Base-by-base conservation (phyloP, 2,113 vertebrate species). In the Lethenteron camtschaticum region DNA sequence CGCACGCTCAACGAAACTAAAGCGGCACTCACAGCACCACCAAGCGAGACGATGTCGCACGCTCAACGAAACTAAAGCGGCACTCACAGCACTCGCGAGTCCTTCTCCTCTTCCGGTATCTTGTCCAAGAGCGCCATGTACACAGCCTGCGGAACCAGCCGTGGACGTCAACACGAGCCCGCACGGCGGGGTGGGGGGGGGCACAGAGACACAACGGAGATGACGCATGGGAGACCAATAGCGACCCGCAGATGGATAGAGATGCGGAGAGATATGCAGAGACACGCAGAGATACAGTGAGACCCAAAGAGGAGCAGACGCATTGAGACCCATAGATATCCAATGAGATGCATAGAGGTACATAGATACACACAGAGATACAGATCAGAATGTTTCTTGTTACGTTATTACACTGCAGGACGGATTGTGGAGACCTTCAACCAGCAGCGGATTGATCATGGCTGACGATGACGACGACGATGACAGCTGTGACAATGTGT, bases 41-140 rank as follows among this genome's bases (percentile, higher is more conserved):
- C 20, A 20, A 20, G 20, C 20, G 20, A 41, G 24, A 3, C 24
- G 2, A 3, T 41, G 24, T 41, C 24, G 24, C 24, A 41, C 3
- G 24, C 24, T 41, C 24, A 41, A 41, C 24, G 3, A 41, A 41
- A 41, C 24, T 41, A 41, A 41, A 41, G 24, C 24, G n/a, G 18
- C 18, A 88, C 88, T 86, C 74, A 92, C 87, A 90, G 87, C 70
- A 85, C 77, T 8, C 81, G 88, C 1, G 82, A 86, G 41, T 89
- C 86, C 75, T 88, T 92, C 77, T 90, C 80, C 60, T 87, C 84
- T 16, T 89, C 87, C 56, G 88, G 85, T 58, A 92, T 86, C 79
- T 88, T 81, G 78, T 91, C 89, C 57, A 92, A 77, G 12, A 92
- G 81, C 73, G 87, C 90, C 78, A 84, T 90, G 78, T 87, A 91